Evolutionary conservation across 2,888 invertebrate species (phyloP).

Genomic region (Lamproptera curius): DNA sequence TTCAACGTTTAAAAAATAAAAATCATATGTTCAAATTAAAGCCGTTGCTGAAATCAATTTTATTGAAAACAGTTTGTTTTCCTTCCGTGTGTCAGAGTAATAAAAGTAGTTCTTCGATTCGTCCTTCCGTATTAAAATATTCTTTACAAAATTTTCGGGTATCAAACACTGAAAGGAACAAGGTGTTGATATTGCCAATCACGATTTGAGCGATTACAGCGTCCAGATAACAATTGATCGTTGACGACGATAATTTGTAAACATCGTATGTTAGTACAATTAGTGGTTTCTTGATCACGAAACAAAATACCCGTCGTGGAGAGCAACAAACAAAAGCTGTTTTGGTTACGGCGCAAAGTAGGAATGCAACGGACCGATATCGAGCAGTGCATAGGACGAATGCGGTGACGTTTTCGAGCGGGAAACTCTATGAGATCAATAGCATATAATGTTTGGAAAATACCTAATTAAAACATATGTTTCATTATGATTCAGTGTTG

Average conservation of each 20-base stretch:
- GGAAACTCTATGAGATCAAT: no score
- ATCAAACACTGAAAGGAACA: not conserved
- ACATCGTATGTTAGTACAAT: constrained; percentile 60
- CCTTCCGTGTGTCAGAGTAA: not conserved
- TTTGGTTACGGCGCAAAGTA: constrained; percentile 46
- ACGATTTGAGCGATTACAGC: constrained; percentile 40
- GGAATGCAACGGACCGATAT: constrained; percentile 47
- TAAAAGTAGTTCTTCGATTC: no score
- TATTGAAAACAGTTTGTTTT: not conserved
- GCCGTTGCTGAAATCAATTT: not conserved
- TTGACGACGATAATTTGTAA: constrained; percentile 64
- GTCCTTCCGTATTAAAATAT: no score
- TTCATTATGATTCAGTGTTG: constrained; percentile 19
- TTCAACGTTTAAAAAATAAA: no score
- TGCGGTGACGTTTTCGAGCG: constrained; percentile 21
- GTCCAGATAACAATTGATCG: constrained; percentile 58
- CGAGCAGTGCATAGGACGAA: constrained; percentile 31
- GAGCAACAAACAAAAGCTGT: constrained; percentile 63
- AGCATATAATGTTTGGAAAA: no score
- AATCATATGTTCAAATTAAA: not conserved
- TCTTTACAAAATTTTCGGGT: no score
- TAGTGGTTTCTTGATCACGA: constrained; percentile 42
- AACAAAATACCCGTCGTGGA: constrained; percentile 50
- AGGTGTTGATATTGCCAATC: constrained; percentile 29
- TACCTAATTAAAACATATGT: no score